These are phyloP conservation scores for Agelas oroides DNA, from an alignment of 37 sponge, comb jelly and placozoan genomes.

Conservation along the genomic window DNA sequence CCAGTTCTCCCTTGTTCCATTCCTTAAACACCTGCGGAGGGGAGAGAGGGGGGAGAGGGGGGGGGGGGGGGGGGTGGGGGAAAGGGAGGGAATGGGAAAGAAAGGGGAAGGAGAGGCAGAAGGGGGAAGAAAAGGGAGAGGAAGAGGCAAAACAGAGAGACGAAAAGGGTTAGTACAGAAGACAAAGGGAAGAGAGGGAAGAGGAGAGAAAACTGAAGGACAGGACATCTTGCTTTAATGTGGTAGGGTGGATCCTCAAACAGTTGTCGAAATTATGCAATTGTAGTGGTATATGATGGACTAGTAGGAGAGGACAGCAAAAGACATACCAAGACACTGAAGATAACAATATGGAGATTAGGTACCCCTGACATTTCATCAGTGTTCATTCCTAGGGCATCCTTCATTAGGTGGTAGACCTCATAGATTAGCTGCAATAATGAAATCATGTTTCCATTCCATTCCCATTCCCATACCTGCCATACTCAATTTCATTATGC, in stretches of 20 bases:
- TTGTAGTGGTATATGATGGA: too few species aligned
- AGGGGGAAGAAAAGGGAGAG: neutral
- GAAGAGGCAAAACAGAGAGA: neutral
- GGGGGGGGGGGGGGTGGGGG: neutral
- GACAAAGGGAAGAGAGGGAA: neutral
- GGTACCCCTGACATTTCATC: conserved; percentile 92
- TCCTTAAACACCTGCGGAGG: conserved; percentile 71
- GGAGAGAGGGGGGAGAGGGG: neutral
- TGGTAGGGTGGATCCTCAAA: too few species aligned
- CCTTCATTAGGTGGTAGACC: conserved; percentile 95
- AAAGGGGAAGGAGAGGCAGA: neutral
- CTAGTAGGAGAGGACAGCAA: too few species aligned
- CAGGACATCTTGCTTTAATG: too few species aligned
- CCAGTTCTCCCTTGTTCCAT: conserved; percentile 98
- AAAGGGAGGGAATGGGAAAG: neutral
- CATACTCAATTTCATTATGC: conserved; percentile 99
- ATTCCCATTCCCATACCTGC: conserved; percentile 67
- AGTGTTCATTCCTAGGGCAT: conserved; percentile 79
- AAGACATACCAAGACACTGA: too few species aligned
- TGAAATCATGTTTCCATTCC: neutral
- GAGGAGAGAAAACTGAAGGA: too few species aligned
- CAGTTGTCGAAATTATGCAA: too few species aligned
- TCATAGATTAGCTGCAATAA: conserved; percentile 90
- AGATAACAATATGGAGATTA: too few species aligned
- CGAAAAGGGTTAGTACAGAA: neutral